Evolutionary conservation across 2,888 invertebrate species (phyloP).

Genomic region (Adela reaumurella): DNA sequence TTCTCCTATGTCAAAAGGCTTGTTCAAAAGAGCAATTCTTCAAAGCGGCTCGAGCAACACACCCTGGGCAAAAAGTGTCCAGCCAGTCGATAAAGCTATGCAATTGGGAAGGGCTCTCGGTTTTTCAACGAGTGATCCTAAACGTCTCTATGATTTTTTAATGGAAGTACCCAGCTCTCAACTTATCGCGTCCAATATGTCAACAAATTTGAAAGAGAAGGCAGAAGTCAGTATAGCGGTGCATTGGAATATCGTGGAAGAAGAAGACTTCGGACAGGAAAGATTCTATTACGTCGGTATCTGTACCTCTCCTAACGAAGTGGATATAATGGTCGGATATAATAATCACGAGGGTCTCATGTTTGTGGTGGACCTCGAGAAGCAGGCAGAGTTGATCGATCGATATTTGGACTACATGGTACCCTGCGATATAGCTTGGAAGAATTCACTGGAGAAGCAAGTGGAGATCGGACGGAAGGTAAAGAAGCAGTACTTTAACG

Average conservation of each 20-base stretch:
- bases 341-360: constrained; percentile 61
- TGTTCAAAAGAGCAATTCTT: constrained; percentile 30
- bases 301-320: constrained; percentile 17
- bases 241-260: constrained; percentile 2
- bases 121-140: constrained; percentile 20
- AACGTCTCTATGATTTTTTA: constrained; percentile 8
- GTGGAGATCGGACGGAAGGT: constrained; percentile 21
- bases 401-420: constrained; percentile 9
- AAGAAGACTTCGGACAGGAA: constrained; percentile 29
- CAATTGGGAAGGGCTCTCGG: constrained; percentile 23
- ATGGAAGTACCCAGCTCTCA: background rate
- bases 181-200: constrained; percentile 25
- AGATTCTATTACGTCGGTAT: constrained; percentile 15
- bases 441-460: constrained; percentile 14
- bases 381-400: background rate
- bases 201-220: constrained; percentile 28
- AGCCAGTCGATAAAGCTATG: constrained; percentile 21
- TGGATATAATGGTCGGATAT: constrained; percentile 67
- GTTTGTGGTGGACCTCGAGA: background rate
- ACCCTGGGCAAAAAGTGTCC: constrained; percentile 22
- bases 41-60: constrained; percentile 26
- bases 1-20: constrained; percentile 39
- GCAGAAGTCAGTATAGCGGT: constrained; percentile 17
- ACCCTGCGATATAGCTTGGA: constrained; percentile 4
- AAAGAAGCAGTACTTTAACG: constrained; percentile 21